A percentile compares a stretch with the other conserved stretches of the same genome.
phyloP scores from a whole-genome alignment of 2,888 invertebrate species.

The Hirudinaria manillensis region DNA sequence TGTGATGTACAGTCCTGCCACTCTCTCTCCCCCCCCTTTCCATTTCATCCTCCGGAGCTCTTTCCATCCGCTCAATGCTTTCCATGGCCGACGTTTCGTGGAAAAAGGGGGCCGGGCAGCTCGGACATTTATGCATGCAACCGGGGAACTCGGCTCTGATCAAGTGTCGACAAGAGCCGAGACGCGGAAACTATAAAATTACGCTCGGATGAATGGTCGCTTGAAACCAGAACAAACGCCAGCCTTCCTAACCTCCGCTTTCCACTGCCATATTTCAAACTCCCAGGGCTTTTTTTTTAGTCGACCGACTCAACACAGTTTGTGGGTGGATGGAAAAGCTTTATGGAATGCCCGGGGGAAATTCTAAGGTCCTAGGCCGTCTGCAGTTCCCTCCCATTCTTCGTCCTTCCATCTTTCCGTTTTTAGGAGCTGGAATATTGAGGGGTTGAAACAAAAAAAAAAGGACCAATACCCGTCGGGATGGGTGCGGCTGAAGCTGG shows the following conservation, averaged over 20 bases:
- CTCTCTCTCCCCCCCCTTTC: neutral
- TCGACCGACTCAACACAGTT: no score
- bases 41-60: neutral
- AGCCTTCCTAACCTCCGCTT: neutral
- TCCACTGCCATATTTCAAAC: constrained; percentile 8
- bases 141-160: constrained; percentile 1
- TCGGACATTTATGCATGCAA: constrained; percentile 1
- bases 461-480: no score
- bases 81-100: neutral
- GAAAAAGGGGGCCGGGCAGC: neutral
- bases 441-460: no score
- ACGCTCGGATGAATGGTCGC: neutral
- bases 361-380: no score
- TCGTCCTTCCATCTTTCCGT: no score
- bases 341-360: no score
- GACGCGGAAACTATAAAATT: neutral
- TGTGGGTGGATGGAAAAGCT: no score
- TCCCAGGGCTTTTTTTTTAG: neutral
- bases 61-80: neutral
- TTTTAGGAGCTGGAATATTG: no score
- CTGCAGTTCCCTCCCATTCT: no score
- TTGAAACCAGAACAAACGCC: constrained; percentile 1
- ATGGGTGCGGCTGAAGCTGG: no score
- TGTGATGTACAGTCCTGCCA: no score
- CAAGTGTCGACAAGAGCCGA: no score